phyloP scores from a whole-genome alignment of 1,140 invertebrate genomes.

The Panagrolaimus sp. region DNA sequence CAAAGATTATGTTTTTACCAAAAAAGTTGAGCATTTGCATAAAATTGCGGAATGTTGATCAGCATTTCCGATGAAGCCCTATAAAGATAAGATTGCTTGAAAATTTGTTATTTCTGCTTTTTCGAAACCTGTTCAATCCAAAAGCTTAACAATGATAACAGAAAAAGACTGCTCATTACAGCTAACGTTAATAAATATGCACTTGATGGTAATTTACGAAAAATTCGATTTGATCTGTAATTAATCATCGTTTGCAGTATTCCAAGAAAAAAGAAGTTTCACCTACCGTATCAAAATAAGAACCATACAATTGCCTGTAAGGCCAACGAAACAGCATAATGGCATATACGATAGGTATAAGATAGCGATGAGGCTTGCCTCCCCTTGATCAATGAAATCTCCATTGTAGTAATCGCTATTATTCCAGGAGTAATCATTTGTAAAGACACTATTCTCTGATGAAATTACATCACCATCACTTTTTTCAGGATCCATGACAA shows the following conservation, averaged over 20 bases:
- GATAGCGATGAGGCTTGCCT: not conserved
- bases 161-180: constrained; percentile 46
- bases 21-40: constrained; percentile 47
- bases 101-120: constrained; percentile 18
- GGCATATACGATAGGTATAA: constrained; percentile 53
- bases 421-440: too few species aligned
- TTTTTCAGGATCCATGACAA: too few species aligned
- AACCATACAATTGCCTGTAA: constrained; percentile 52
- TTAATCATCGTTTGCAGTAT: constrained; percentile 18
- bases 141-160: constrained; percentile 52
- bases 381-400: too few species aligned
- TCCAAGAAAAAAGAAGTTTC: not conserved
- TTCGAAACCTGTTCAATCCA: constrained; percentile 53
- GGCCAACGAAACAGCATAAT: constrained; percentile 44
- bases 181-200: constrained; percentile 46
- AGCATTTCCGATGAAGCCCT: constrained; percentile 43
- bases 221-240: constrained; percentile 51
- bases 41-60: constrained; percentile 46
- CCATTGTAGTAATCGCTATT: too few species aligned
- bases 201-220: constrained; percentile 48
- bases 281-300: constrained; percentile 48
- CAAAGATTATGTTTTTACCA: constrained; percentile 25
- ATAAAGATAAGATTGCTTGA: constrained; percentile 24
- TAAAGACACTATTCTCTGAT: too few species aligned
- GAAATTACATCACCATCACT: too few species aligned